Evolutionary conservation across 2,113 vertebrate species (phyloP), one percentile per base, ranked within the genome.

Genomic region (Melanostigma gelatinosum): DNA sequence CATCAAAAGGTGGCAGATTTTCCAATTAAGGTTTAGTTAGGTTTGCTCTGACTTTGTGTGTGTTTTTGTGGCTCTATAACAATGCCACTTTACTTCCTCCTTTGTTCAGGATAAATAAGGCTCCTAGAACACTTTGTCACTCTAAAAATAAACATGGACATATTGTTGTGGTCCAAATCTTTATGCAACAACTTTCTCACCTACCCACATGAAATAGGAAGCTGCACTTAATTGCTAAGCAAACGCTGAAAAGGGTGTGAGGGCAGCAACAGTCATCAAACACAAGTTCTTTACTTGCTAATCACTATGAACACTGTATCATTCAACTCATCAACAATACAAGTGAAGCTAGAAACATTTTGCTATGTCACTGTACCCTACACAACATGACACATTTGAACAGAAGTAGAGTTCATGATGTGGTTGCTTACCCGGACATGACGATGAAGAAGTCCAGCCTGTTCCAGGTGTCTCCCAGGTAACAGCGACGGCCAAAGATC

Each of bases 401-500:
- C 22, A 46, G 13, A 57, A 12, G 40, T 6, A 18, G 4, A 34
- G 34, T 27, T 8, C 8, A 32, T 42, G 24, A 55, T 22, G 11
- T 4, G 44, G 22, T n/a, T 68, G 64, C 96, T 92, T 85, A 98
- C 98, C 98, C 98, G 0, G 98, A 94, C 97, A 99, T 97, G 91
- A 99, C 98, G 15, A 99, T 99, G 94, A 99, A 99, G 95, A 99
- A 99, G 92, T 99, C 98, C 94, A 99, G 95, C 79, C 98, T 94
- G 84, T 99, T 99, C 98, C 98, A 99, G 0, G 98, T 99, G 90
- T 99, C 98, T 3, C 98, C 98, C 72, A 99, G 96, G 93, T 99
- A 99, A 92, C 98, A 99, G 84, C 96, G 97, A 87, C 95, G 96
- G 46, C 98, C 98, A 0, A 99, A 99, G 82, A 99, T 97, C 73